Conservation (phyloP, 2,888 invertebrate species). For the Leptothorax acervorum region DNA sequence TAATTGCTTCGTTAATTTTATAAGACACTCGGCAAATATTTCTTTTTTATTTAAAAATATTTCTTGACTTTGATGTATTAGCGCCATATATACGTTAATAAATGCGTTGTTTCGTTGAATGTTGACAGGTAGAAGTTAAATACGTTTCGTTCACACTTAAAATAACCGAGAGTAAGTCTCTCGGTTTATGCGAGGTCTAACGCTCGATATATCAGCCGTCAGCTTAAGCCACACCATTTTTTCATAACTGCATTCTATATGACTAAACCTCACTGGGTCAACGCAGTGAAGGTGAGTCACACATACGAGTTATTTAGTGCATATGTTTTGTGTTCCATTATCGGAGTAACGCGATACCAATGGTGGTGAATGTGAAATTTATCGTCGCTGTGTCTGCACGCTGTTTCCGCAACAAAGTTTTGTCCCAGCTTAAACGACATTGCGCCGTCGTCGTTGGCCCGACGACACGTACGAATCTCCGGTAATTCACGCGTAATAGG, state of each 20-base stretch:
- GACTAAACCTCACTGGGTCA: constrained; percentile 37
- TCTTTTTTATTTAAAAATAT: neutral
- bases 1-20: constrained; percentile 7
- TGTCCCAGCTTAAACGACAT: neutral
- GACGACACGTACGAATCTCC: constrained; percentile 40
- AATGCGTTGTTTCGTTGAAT: neutral
- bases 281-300: constrained; percentile 33
- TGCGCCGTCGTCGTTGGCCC: neutral
- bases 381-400: neutral
- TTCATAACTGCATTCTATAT: neutral
- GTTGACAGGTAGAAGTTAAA: neutral
- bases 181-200: neutral
- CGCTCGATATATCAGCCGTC: constrained; percentile 14
- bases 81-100: neutral
- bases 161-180: constrained; percentile 7
- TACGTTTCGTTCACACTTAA: neutral
- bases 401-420: constrained; percentile 17
- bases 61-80: constrained; percentile 4
- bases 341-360: constrained; percentile 1
- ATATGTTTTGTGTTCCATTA: constrained; percentile 23
- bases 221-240: neutral
- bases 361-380: constrained; percentile 8
- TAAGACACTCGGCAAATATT: neutral
- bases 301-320: constrained; percentile 27
- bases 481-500: constrained; percentile 59